A percentile compares a stretch with the other conserved stretches of the same genome.
These are phyloP conservation scores for Invenusta paracnida DNA, from an alignment of 2,888 invertebrate species.

Conservation along the genomic window DNA sequence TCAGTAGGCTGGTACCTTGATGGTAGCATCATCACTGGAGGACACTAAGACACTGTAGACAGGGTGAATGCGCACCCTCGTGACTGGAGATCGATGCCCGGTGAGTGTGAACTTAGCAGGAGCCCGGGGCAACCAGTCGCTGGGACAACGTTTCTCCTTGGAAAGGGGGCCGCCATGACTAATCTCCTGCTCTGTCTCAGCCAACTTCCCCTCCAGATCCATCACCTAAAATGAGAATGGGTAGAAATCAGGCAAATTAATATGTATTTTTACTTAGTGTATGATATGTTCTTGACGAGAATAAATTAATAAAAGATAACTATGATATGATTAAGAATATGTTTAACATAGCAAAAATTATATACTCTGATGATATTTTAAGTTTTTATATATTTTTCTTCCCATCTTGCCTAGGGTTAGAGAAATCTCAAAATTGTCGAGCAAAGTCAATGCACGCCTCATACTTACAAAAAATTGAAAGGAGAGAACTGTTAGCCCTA, in stretches of 20 bases:
- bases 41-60: slow-evolving; percentile 94
- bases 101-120: slow-evolving; percentile 90
- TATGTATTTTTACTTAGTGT: too few species aligned
- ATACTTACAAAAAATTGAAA: too few species aligned
- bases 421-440: too few species aligned
- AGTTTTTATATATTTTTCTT: too few species aligned
- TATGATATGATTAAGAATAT: not conserved
- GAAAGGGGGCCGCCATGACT: not conserved
- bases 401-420: too few species aligned
- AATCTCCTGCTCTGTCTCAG: slow-evolving; percentile 86
- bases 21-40: slow-evolving; percentile 93
- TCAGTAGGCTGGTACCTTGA: slow-evolving; percentile 65
- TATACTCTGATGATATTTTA: not conserved
- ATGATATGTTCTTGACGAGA: too few species aligned
- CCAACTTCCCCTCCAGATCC: slow-evolving; percentile 93
- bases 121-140: slow-evolving; percentile 98
- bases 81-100: slow-evolving; percentile 93
- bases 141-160: slow-evolving; percentile 75
- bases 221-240: slow-evolving; percentile 69
- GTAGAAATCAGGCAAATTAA: too few species aligned
- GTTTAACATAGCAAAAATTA: not conserved
- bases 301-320: not conserved
- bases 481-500: too few species aligned
- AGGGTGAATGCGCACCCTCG: slow-evolving; percentile 94
- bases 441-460: too few species aligned